Evolutionary conservation across 1,140 invertebrate genomes (phyloP), one percentile per base, ranked within the genome.

Genomic region (Rhagoletis pomonella): DNA sequence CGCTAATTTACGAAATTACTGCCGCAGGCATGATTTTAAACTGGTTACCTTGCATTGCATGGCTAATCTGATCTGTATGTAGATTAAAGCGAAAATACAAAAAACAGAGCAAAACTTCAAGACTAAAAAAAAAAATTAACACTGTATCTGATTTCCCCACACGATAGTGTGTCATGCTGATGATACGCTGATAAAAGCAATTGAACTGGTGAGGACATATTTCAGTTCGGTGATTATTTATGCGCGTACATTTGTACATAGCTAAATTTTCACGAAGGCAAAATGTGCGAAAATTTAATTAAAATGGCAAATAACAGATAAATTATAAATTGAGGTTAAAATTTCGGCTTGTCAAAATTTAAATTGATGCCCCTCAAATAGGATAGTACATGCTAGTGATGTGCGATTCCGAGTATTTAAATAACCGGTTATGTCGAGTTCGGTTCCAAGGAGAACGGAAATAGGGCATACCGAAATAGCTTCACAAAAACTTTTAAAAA

Each of bases 111-210:
- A 39, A 29, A 67, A 14, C 12, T 62, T 17, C 17, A 62, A 14
- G 17, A 17, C 12, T 12, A 62, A 62, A n/a, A n/a, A 29, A 39
- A 62, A 73, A 73, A 73, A 29, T 73, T 3, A 67, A 67, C 44
- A 7, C 19, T 55, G 73, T 81, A 81, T 81, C 73, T 47, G 19
- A 81, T 81, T 81, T 81, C 73, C 42, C 50, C 47, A 58, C 10
- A 9, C 47, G 73, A 81, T 58, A 81, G 17, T 81, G 10, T 69
- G 50, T 12, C 4, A 55, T 55, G 44, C 47, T 29, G 73, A 55
- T 81, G 73, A 55, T 81, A 55, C 47, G 73, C 73, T 81, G 73
- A 81, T 81, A 55, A 81, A 81, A 55, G 47, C 73, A 44, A 73
- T 73, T 73, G 39, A 10, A 73, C 14, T 12, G 10, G 67, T 73